These are phyloP conservation scores for Gadopsis marmoratus DNA, from an alignment of 2,797 vertebrate species.

Conservation along the genomic window DNA sequence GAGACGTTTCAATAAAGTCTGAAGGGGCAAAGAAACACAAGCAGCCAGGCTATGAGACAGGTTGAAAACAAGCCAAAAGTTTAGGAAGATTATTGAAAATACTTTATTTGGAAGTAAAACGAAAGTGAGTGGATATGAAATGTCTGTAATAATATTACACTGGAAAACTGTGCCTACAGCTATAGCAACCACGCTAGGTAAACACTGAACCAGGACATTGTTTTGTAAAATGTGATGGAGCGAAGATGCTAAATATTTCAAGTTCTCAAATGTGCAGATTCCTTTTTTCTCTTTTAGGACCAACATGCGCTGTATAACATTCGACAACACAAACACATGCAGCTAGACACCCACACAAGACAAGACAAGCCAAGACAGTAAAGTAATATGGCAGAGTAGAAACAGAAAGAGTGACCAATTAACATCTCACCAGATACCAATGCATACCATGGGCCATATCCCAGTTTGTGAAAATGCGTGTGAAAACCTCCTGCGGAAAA, in stretches of 20 bases:
- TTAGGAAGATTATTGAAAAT: background rate
- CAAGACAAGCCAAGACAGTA: background rate
- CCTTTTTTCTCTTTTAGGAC: background rate
- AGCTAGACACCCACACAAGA: background rate
- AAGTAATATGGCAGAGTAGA: slow-evolving; percentile 1
- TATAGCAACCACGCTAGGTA: background rate
- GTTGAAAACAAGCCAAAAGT: background rate
- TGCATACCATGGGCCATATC: slow-evolving; percentile 21
- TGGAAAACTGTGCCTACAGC: background rate
- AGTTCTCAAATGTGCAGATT: background rate
- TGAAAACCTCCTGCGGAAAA: slow-evolving; percentile 38
- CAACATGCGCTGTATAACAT: background rate
- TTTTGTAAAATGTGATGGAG: background rate
- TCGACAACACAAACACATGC: background rate
- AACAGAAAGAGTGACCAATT: slow-evolving; percentile 43
- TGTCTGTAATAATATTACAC: background rate
- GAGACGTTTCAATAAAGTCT: background rate
- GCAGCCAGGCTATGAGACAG: background rate
- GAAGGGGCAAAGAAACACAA: background rate
- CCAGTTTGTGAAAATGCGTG: slow-evolving; percentile 40
- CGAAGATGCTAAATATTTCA: background rate
- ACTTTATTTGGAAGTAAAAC: background rate
- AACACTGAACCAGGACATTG: background rate
- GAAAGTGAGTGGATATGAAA: background rate
- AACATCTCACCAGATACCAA: slow-evolving; percentile 37